Conservation (phyloP, 2,888 invertebrate species). For the Rhaphigaster nebulosa region DNA sequence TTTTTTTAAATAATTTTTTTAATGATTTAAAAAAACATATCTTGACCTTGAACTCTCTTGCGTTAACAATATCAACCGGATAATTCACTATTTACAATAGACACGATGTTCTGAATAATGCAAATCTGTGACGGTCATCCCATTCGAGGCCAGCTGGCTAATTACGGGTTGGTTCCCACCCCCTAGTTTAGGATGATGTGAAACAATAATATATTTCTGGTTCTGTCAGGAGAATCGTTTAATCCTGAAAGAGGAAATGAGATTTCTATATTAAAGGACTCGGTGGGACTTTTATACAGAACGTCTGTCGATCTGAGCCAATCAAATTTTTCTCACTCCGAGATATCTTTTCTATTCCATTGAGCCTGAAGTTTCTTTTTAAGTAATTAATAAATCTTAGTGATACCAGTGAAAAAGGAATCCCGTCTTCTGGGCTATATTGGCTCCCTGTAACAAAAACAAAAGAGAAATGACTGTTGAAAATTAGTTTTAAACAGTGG, state of each 20-base stretch:
- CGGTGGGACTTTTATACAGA: neutral
- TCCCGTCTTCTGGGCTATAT: neutral
- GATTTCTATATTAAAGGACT: neutral
- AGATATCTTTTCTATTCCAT: neutral
- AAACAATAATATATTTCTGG: neutral
- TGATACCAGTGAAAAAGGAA: neutral
- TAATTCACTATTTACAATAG: no score
- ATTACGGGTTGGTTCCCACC: neutral
- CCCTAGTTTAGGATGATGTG: neutral
- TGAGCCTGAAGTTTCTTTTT: neutral
- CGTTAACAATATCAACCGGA: no score
- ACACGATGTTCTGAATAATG: no score
- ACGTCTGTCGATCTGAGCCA: neutral
- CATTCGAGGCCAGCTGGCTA: no score
- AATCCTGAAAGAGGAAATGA: neutral
- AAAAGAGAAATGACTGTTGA: constrained; percentile 11
- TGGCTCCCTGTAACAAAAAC: neutral
- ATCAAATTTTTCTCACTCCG: neutral
- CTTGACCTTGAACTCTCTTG: no score
- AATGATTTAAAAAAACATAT: no score
- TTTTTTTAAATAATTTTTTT: no score
- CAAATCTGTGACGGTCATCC: no score
- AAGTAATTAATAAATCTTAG: constrained; percentile 5
- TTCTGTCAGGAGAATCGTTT: neutral
- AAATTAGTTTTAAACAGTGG: constrained; percentile 7